Evolutionary conservation across 2,113 vertebrate species (phyloP).

Genomic region (Thunnus thynnus): DNA sequence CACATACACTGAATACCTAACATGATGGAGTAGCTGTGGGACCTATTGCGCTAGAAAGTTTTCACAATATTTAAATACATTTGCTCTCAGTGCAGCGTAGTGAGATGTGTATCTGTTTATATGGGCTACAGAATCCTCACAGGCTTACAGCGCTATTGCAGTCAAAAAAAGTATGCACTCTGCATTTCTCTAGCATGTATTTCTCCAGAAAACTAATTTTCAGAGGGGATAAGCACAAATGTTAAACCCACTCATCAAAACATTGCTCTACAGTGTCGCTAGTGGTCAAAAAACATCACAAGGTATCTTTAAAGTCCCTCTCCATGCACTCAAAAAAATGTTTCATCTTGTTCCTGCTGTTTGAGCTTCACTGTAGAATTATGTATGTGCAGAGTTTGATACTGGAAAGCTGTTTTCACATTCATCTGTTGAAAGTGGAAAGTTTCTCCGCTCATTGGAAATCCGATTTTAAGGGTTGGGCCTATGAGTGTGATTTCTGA

Average conservation of each 20-base stretch:
- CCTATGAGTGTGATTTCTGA: too few relatives aligned
- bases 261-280: background rate
- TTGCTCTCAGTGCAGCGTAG: conserved; percentile 7
- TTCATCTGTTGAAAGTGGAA: too few relatives aligned
- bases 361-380: too few relatives aligned
- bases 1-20: conserved; percentile 18
- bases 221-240: background rate
- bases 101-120: conserved; percentile 12
- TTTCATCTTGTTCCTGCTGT: too few relatives aligned
- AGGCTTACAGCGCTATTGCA: background rate
- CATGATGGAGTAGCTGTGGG: conserved; percentile 31
- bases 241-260: background rate
- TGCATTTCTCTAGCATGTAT: background rate
- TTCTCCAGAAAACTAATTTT: background rate
- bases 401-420: too few relatives aligned
- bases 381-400: too few relatives aligned
- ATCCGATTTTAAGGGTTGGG: too few relatives aligned
- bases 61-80: conserved; percentile 27
- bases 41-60: conserved; percentile 11
- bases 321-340: too few relatives aligned
- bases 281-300: background rate
- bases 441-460: too few relatives aligned
- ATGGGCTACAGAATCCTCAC: background rate
- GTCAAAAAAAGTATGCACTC: background rate
- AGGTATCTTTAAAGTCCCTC: background rate